Evolutionary conservation across 2,888 invertebrate genomes (phyloP).

Genomic region (Leptinotarsa tumamoca): DNA sequence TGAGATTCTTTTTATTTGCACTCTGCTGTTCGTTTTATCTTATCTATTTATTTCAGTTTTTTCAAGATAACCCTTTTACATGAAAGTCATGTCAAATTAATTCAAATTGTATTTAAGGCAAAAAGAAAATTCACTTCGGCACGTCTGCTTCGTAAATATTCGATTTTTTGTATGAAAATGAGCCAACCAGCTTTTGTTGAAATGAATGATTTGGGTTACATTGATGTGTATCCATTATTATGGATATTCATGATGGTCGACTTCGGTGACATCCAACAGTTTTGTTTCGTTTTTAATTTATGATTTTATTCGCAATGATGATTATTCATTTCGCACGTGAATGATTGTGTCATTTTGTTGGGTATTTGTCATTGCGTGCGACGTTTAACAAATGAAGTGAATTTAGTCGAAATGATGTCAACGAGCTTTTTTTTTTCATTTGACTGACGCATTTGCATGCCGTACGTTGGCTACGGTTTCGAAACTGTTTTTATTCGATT

Average conservation of each 20-base stretch:
- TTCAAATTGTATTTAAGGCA: too few relatives aligned
- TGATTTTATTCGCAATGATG: conserved; percentile 45
- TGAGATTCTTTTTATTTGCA: too few relatives aligned
- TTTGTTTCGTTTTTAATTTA: conserved; percentile 45
- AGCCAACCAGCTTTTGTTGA: neutral
- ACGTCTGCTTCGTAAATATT: neutral
- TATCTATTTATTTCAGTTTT: too few relatives aligned
- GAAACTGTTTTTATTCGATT: conserved; percentile 19
- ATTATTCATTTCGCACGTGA: conserved; percentile 49
- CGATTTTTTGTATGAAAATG: conserved; percentile 7
- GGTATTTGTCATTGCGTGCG: conserved; percentile 45
- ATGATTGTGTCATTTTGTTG: conserved; percentile 47
- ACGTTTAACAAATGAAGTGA: conserved; percentile 49
- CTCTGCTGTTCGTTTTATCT: too few relatives aligned
- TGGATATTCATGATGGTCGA: conserved; percentile 23
- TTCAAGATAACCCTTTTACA: too few relatives aligned
- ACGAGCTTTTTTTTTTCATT: conserved; percentile 37
- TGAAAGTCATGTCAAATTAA: too few relatives aligned
- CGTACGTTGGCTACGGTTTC: conserved; percentile 11
- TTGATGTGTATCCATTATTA: neutral
- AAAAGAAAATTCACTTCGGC: neutral
- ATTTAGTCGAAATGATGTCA: conserved; percentile 44
- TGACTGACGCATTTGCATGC: conserved; percentile 40
- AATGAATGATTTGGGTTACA: conserved; percentile 10
- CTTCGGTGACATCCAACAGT: conserved; percentile 28